Conservation (phyloP, 2,113 vertebrate species). For the Mola mola region DNA sequence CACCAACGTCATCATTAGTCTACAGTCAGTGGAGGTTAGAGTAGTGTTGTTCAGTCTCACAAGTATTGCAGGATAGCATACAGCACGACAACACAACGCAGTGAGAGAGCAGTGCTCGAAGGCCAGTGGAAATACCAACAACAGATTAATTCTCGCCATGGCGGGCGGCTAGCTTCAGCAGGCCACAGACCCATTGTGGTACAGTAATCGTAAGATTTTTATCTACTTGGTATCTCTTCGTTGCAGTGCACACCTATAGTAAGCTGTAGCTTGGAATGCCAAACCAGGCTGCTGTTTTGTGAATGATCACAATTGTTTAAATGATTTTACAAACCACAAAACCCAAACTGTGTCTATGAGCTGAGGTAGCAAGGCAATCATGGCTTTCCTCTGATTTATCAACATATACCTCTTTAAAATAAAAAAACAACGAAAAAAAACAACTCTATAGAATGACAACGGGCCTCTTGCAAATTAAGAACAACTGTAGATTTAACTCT, state of each 20-base stretch:
- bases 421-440: slow-evolving; percentile 77
- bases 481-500: slow-evolving; percentile 65
- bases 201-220: slow-evolving; percentile 63
- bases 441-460: slow-evolving; percentile 77
- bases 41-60: slow-evolving; percentile 78
- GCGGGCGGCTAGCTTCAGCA: slow-evolving; percentile 72
- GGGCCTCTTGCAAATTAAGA: slow-evolving; percentile 55
- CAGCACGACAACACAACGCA: slow-evolving; percentile 69
- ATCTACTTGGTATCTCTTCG: slow-evolving; percentile 70
- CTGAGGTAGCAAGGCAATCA: slow-evolving; percentile 99
- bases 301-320: slow-evolving; percentile 64
- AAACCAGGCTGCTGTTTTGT: slow-evolving; percentile 66
- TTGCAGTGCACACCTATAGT: slow-evolving; percentile 76
- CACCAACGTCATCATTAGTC: slow-evolving; percentile 60
- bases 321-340: slow-evolving; percentile 81
- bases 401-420: slow-evolving; percentile 80
- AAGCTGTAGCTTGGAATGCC: slow-evolving; percentile 76
- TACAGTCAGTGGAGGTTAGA: slow-evolving; percentile 78
- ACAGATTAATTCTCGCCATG: slow-evolving; percentile 64
- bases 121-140: slow-evolving; percentile 65
- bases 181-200: slow-evolving; percentile 82
- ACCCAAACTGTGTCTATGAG: slow-evolving; percentile 84
- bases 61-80: slow-evolving; percentile 77
- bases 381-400: slow-evolving; percentile 94
- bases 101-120: slow-evolving; percentile 74